These are phyloP conservation scores for Scaptomyza reducta DNA, from an alignment of 2,888 invertebrate species.

Conservation along the genomic window DNA sequence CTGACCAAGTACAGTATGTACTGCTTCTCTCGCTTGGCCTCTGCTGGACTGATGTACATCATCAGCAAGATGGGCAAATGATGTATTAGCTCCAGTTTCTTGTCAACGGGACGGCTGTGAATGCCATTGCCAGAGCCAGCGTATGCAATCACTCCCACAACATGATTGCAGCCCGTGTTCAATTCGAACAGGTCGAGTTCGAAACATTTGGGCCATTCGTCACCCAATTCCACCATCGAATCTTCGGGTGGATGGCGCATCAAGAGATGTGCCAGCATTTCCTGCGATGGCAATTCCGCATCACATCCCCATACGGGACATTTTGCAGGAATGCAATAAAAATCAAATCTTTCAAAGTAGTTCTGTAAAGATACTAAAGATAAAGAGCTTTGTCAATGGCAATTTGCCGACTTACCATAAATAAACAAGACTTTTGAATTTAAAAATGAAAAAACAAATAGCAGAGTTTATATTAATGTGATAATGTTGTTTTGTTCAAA, in stretches of 20 bases:
- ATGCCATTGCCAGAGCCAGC: slow-evolving; percentile 25
- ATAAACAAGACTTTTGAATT: slow-evolving; percentile 1
- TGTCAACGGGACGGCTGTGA: slow-evolving; percentile 46
- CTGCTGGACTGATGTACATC: slow-evolving; percentile 52
- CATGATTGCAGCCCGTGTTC: slow-evolving; percentile 52
- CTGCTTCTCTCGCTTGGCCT: slow-evolving; percentile 21
- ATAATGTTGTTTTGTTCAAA: background rate
- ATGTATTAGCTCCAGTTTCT: slow-evolving; percentile 54
- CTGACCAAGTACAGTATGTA: slow-evolving; percentile 56
- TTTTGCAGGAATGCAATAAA: slow-evolving; percentile 29
- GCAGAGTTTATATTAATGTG: background rate
- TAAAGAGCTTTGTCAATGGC: background rate
- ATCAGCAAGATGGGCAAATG: slow-evolving; percentile 56
- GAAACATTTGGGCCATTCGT: slow-evolving; percentile 41
- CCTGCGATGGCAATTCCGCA: slow-evolving; percentile 40
- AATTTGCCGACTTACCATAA: slow-evolving; percentile 33
- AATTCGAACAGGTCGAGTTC: slow-evolving; percentile 44
- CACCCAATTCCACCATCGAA: slow-evolving; percentile 53
- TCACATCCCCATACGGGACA: slow-evolving; percentile 48
- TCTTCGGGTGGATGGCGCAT: slow-evolving; percentile 53
- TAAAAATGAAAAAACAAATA: background rate
- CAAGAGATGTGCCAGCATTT: slow-evolving; percentile 52
- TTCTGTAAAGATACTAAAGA: slow-evolving; percentile 6
- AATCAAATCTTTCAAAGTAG: slow-evolving; percentile 29
- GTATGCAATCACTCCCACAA: slow-evolving; percentile 51